A percentile compares a stretch with the other conserved stretches of the same genome.
phyloP scores from a whole-genome alignment of 2,888 invertebrate genomes.

The Desoria tigrina region DNA sequence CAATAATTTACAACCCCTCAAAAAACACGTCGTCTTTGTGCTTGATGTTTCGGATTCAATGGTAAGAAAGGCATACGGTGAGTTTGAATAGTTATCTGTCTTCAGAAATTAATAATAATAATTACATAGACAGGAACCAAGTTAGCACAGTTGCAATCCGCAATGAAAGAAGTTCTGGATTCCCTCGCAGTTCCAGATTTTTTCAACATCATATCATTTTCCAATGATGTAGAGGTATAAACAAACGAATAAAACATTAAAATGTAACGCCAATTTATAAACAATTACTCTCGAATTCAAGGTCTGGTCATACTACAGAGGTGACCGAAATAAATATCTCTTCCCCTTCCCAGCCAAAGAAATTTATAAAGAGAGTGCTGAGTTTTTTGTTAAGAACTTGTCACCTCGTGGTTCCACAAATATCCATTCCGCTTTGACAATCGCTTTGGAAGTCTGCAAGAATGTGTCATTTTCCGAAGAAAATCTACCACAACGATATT shows the following conservation, averaged over 20 bases:
- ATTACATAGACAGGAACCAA: constrained; percentile 60
- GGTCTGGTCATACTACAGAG: not conserved
- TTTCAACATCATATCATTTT: constrained; percentile 70
- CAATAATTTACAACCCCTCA: constrained; percentile 50
- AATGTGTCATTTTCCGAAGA: constrained; percentile 11
- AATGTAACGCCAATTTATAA: not conserved
- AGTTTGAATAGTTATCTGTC: constrained; percentile 55
- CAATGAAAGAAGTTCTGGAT: constrained; percentile 68
- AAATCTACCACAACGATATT: not conserved
- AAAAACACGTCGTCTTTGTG: constrained; percentile 58
- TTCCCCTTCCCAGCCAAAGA: constrained; percentile 28
- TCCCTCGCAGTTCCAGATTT: constrained; percentile 65
- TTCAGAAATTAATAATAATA: constrained; percentile 40
- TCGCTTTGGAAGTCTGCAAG: constrained; percentile 29
- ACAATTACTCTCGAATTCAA: not conserved
- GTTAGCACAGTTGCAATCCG: constrained; percentile 66
- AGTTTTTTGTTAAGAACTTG: constrained; percentile 28
- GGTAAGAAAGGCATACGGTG: constrained; percentile 48
- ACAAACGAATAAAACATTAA: constrained; percentile 6
- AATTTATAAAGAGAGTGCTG: constrained; percentile 24
- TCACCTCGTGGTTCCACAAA: constrained; percentile 34
- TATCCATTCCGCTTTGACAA: constrained; percentile 26
- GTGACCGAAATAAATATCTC: constrained; percentile 13
- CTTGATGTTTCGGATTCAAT: constrained; percentile 59
- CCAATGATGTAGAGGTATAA: constrained; percentile 48